Conservation (phyloP, 2,888 invertebrate species). For the Athrips mouffetella region DNA sequence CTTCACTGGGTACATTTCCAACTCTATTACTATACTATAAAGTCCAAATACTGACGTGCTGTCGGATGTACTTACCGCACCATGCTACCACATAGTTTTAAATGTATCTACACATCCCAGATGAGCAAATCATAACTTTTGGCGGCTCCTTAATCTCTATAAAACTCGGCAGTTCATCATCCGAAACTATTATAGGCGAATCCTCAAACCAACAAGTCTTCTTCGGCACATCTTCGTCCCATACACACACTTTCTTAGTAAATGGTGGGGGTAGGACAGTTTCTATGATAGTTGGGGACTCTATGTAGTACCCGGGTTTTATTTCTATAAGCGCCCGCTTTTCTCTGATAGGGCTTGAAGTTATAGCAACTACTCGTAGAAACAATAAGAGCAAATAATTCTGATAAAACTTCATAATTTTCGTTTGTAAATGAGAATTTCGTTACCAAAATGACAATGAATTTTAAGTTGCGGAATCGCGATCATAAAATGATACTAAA, state of each 20-base stretch:
- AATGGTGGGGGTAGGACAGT: too few species aligned
- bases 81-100: neutral
- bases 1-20: too few species aligned
- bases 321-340: neutral
- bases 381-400: neutral
- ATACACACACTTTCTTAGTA: neutral
- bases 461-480: too few species aligned
- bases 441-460: too few species aligned
- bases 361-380: neutral
- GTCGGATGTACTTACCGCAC: too few species aligned
- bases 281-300: neutral
- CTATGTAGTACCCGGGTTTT: neutral
- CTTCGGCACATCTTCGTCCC: neutral
- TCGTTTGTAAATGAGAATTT: too few species aligned
- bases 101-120: neutral
- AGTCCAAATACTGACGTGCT: too few species aligned
- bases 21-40: too few species aligned
- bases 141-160: neutral
- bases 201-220: neutral
- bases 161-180: neutral
- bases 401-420: too few species aligned
- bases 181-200: neutral
- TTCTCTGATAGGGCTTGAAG: neutral
- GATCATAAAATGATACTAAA: too few species aligned
- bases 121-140: neutral